phyloP scores from a whole-genome alignment of 2,888 invertebrate genomes.

The Noctua pronuba region DNA sequence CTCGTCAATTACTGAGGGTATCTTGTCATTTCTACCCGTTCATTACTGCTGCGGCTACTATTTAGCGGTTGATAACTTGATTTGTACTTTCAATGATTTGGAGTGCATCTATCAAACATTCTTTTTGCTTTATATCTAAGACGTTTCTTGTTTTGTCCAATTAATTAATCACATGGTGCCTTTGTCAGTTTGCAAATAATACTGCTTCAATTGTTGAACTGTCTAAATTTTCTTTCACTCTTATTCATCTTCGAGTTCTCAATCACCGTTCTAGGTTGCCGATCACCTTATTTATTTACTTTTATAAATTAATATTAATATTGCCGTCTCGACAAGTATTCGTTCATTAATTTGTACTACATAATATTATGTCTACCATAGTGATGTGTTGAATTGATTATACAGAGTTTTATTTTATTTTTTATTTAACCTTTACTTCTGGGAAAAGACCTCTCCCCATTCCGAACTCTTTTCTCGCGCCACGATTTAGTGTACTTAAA shows the following conservation, averaged over 20 bases:
- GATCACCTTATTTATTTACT: not conserved
- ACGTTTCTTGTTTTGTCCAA: not conserved
- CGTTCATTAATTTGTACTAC: not conserved
- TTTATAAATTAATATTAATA: not conserved
- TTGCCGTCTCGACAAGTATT: not conserved
- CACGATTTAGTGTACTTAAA: not conserved
- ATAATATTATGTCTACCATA: not conserved
- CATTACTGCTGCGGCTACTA: conserved; percentile 3
- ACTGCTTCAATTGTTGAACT: not conserved
- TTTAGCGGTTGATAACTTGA: conserved; percentile 3
- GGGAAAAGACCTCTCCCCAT: not conserved
- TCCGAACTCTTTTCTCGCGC: not conserved
- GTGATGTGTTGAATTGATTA: not conserved
- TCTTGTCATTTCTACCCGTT: not conserved
- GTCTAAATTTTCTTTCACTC: not conserved
- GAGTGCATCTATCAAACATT: not conserved
- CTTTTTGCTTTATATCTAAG: not conserved
- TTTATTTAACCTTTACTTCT: not conserved
- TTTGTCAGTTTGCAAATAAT: not conserved
- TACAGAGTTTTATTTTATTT: not conserved
- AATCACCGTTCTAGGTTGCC: not conserved
- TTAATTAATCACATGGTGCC: not conserved
- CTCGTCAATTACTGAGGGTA: not conserved
- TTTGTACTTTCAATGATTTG: not conserved
- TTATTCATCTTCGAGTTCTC: not conserved